phyloP scores from a whole-genome alignment of 2,888 invertebrate genomes.

The Scrobipalpa atriplicella region DNA sequence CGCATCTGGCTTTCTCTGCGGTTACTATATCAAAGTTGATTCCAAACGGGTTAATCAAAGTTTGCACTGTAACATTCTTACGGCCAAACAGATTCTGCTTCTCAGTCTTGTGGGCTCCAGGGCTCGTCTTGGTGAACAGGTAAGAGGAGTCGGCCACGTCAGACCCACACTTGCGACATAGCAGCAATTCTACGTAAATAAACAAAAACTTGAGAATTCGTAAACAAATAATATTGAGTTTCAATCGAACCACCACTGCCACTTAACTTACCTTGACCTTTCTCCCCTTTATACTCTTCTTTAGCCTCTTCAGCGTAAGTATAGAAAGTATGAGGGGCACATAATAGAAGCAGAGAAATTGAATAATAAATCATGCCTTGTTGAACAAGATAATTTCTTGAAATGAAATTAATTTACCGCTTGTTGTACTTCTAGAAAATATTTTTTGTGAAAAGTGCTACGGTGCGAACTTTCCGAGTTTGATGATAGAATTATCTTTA shows the following conservation, averaged over 20 bases:
- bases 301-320: slow-evolving; percentile 48
- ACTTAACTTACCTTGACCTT: slow-evolving; percentile 36
- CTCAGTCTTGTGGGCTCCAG: slow-evolving; percentile 68
- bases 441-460: too few species aligned
- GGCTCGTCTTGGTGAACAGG: slow-evolving; percentile 76
- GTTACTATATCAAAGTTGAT: slow-evolving; percentile 80
- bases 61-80: slow-evolving; percentile 80
- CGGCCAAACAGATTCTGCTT: slow-evolving; percentile 81
- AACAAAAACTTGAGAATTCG: slow-evolving; percentile 19
- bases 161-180: slow-evolving; percentile 83
- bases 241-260: slow-evolving; percentile 31
- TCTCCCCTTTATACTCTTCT: slow-evolving; percentile 37
- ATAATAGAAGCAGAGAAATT: slow-evolving; percentile 48
- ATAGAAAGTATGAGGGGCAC: slow-evolving; percentile 41
- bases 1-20: slow-evolving; percentile 79
- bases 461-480: not conserved
- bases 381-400: slow-evolving; percentile 1
- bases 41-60: slow-evolving; percentile 80
- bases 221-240: slow-evolving; percentile 46
- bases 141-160: slow-evolving; percentile 81
- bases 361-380: slow-evolving; percentile 63
- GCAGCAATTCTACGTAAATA: slow-evolving; percentile 72
- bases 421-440: not conserved
- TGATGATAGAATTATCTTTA: not conserved
- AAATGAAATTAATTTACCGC: not conserved